Percentiles rank a stretch among this genome's conserved stretches.
These are phyloP conservation scores for Sylvia borin DNA, from an alignment of 2,797 vertebrate genomes.

Conservation along the genomic window DNA sequence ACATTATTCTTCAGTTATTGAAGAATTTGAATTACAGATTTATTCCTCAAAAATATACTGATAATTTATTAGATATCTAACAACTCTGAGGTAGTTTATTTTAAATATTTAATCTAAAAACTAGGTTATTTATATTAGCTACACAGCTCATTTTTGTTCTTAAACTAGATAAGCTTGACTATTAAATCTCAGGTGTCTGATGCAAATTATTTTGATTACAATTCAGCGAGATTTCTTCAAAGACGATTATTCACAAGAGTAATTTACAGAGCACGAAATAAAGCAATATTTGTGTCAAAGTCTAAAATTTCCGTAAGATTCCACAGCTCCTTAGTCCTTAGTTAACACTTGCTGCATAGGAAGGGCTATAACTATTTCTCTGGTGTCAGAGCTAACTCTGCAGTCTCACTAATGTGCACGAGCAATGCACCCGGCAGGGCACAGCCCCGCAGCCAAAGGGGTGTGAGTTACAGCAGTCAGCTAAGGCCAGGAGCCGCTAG, in stretches of 20 bases:
- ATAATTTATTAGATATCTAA: neutral
- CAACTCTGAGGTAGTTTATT: neutral
- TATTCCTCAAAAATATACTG: constrained; percentile 10
- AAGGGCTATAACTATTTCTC: neutral
- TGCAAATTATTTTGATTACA: constrained; percentile 48
- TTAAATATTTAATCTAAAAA: constrained; percentile 42
- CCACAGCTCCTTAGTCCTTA: neutral
- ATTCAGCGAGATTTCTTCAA: neutral
- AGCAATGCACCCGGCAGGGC: fast-evolving
- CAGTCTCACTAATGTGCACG: neutral
- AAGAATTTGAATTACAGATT: constrained; percentile 47
- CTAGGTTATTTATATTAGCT: constrained; percentile 10
- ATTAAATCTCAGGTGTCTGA: constrained; percentile 30
- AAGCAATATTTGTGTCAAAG: neutral
- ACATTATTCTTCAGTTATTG: constrained; percentile 26
- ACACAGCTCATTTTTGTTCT: constrained; percentile 1
- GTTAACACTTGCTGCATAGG: neutral
- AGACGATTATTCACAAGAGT: neutral
- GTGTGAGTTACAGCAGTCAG: neutral
- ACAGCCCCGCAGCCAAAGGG: fast-evolving
- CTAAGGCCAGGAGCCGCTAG: neutral
- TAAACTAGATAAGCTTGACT: constrained; percentile 10
- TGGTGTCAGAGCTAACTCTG: neutral
- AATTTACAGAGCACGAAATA: neutral
- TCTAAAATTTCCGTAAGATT: neutral